Base-by-base conservation (phyloP, 2,113 vertebrate species). In the Rutilus rutilus region DNA sequence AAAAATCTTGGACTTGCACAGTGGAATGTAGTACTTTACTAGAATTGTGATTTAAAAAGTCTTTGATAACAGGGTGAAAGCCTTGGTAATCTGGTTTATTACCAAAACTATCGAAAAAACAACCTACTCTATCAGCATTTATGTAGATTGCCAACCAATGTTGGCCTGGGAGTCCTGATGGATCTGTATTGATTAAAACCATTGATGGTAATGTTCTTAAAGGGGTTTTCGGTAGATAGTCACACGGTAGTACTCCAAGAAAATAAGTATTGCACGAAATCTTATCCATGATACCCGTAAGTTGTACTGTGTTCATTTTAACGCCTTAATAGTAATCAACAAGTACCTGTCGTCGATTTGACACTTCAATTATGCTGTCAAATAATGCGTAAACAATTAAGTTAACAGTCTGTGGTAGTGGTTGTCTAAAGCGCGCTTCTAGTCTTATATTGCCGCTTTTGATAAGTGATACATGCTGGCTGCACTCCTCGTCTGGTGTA, bases 1-100 rank as follows among this genome's bases (percentile, higher is more conserved):
- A 33, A 60, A 23, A 79, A 39, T 79, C 27, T 33, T 78, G 75
- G 6, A 77, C 75, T 54, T 54, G 47, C 6, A 10, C 5, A 1
- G 47, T 19, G 0, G 75, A 77, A 2, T 52, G 11, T 6, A 4
- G 10, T 3, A n/a, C 2, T 9, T 1, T 0, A 0, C 1, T 54
- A 19, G 9, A 45, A 45, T 54, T 27, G 6, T 0, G 12, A 2
- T 21, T 7, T 27, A 78, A 21, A 54, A 78, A 59, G 8, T 78
- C 25, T 6, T 30, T 57, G 2, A 77, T 77, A 3, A 52, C 14
- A 3, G 27, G 4, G 0, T 23, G 74, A 3, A 77, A 77, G 1
- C n/a, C 4, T 14, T 11, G 4, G 14, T 77, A 14, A 11, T 67
- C 64, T 0, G 12, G 74, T 25, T 25, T 50, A 14, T 77, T 77